These are phyloP conservation scores for Thalassoma bifasciatum DNA, from an alignment of 2,113 vertebrate species.

Conservation along the genomic window DNA sequence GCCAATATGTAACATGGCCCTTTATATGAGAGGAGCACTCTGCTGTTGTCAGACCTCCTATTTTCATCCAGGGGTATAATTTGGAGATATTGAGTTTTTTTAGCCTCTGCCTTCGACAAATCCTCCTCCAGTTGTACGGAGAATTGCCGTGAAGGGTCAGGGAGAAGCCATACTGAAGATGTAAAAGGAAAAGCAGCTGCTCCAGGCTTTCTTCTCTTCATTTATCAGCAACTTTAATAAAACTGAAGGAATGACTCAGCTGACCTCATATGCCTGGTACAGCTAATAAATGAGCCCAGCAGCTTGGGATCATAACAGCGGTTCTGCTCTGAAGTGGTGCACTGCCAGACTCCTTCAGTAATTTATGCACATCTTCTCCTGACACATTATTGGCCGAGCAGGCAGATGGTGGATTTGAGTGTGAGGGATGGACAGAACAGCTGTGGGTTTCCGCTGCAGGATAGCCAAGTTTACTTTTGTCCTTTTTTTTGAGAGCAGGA, in stretches of 20 bases:
- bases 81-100: constrained; percentile 36
- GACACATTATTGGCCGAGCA: constrained; percentile 64
- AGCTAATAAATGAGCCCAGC: constrained; percentile 47
- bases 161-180: constrained; percentile 28
- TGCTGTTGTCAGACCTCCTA: constrained; percentile 28
- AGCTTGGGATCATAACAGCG: constrained; percentile 44
- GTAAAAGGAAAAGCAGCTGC: constrained; percentile 34
- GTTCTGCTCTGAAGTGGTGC: constrained; percentile 45
- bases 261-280: constrained; percentile 42
- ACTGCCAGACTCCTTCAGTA: constrained; percentile 45
- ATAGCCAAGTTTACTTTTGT: constrained; percentile 54
- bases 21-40: constrained; percentile 38
- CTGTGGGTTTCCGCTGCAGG: constrained; percentile 49
- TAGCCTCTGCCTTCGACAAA: constrained; percentile 35
- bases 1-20: constrained; percentile 47
- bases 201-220: constrained; percentile 2
- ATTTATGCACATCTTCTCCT: constrained; percentile 58
- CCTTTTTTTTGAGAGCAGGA: constrained; percentile 27
- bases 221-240: constrained; percentile 50
- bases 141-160: constrained; percentile 5
- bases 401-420: constrained; percentile 48
- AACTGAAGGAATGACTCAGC: constrained; percentile 35
- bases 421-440: constrained; percentile 55
- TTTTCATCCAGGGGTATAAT: constrained; percentile 63
- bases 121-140: constrained; percentile 23